These are phyloP conservation scores for Aphaenogaster rudis DNA, from an alignment of 1,140 invertebrate species.

Conservation along the genomic window DNA sequence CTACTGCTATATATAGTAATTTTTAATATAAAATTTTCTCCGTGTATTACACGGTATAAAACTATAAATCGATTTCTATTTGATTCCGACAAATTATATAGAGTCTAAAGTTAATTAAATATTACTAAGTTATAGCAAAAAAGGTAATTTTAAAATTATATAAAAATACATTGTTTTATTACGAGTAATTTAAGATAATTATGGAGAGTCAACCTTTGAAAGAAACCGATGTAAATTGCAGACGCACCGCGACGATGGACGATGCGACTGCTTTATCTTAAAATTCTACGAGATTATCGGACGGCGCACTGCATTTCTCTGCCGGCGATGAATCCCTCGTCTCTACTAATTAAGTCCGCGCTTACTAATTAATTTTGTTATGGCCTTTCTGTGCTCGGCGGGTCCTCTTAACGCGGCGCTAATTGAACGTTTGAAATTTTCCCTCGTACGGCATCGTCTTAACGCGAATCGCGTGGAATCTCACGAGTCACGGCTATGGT, in stretches of 20 bases:
- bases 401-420: background rate
- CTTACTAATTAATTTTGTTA: slow-evolving; percentile 39
- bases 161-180: background rate
- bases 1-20: too few relatives aligned
- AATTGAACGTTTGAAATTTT: slow-evolving; percentile 13
- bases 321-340: background rate
- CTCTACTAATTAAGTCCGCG: slow-evolving; percentile 32
- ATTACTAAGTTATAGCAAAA: background rate
- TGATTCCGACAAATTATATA: background rate
- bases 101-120: background rate
- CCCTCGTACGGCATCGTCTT: background rate
- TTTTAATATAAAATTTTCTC: too few relatives aligned
- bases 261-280: slow-evolving; percentile 27
- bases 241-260: background rate
- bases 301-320: slow-evolving; percentile 21
- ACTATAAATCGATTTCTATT: background rate
- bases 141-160: background rate
- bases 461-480: background rate
- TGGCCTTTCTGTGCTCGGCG: background rate
- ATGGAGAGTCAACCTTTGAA: slow-evolving; percentile 15
- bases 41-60: background rate
- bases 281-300: slow-evolving; percentile 31
- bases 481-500: background rate
- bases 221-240: slow-evolving; percentile 19
- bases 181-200: background rate